Conservation (phyloP, 2,113 vertebrate species). For the Trichomycterus rosablanca region DNA sequence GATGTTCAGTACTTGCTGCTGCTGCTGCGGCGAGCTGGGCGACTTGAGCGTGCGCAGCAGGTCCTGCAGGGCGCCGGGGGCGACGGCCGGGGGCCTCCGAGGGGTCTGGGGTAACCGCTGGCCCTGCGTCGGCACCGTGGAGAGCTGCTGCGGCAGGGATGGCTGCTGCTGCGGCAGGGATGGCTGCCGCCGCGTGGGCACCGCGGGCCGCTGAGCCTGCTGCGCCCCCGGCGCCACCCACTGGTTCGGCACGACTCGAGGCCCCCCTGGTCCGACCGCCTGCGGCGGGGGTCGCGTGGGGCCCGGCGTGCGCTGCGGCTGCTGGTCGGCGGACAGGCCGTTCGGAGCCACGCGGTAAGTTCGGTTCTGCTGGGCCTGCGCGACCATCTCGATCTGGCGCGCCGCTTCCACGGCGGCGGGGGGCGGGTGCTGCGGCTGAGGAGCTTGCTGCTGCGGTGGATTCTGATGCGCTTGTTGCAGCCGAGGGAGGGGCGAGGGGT, state of each 20-base stretch:
- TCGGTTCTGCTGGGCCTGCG: constrained; percentile 79
- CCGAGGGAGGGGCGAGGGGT: constrained; percentile 78
- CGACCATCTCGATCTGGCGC: constrained; percentile 88
- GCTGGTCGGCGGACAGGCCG: constrained; percentile 79
- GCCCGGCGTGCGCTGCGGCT: constrained; percentile 72
- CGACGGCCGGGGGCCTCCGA: constrained; percentile 76
- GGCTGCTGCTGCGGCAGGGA: constrained; percentile 71
- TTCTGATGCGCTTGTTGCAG: constrained; percentile 64
- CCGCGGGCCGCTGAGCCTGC: constrained; percentile 44
- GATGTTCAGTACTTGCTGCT: constrained; percentile 97
- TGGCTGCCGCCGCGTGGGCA: constrained; percentile 79
- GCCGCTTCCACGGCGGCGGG: constrained; percentile 86
- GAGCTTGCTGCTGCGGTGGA: constrained; percentile 76
- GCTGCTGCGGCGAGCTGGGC: constrained; percentile 93
- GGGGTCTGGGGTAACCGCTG: constrained; percentile 51
- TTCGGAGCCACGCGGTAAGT: constrained; percentile 87
- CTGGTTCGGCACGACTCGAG: constrained; percentile 75
- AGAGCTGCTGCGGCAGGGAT: constrained; percentile 77
- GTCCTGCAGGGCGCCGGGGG: constrained; percentile 90
- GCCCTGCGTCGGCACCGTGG: constrained; percentile 76
- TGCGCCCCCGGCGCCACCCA: constrained; percentile 75
- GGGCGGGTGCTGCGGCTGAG: constrained; percentile 79
- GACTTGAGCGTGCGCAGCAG: constrained; percentile 95
- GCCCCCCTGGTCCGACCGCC: constrained; percentile 82
- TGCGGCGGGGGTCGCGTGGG: constrained; percentile 77